Percentiles rank a stretch among this genome's conserved stretches.
Conservation (phyloP, 2,888 invertebrate genomes). For the Drosophila prostipennis region DNA sequence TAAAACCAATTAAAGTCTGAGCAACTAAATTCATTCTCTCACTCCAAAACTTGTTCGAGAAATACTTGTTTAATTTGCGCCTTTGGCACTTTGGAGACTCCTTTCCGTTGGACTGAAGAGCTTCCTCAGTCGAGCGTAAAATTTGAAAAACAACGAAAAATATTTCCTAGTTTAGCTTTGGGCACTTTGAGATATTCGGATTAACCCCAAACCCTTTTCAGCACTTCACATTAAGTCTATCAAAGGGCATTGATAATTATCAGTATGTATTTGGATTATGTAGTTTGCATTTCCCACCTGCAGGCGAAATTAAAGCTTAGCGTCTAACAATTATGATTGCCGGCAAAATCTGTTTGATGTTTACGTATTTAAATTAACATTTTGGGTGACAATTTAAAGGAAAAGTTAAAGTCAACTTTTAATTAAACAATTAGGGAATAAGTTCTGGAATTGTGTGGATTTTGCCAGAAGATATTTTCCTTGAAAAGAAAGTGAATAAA, state of each 20-base stretch:
- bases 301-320: slow-evolving; percentile 48
- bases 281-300: slow-evolving; percentile 1
- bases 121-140: slow-evolving; percentile 36
- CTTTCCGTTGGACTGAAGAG: slow-evolving; percentile 2
- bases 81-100: slow-evolving; percentile 11
- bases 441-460: too few species aligned
- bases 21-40: slow-evolving; percentile 2
- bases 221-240: background rate
- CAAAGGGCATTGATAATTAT: slow-evolving; percentile 3
- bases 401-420: too few species aligned
- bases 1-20: slow-evolving; percentile 8
- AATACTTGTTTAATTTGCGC: slow-evolving; percentile 12
- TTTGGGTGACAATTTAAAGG: background rate
- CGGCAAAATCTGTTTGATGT: background rate
- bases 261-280: slow-evolving; percentile 6
- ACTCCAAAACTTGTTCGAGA: slow-evolving; percentile 5
- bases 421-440: too few species aligned
- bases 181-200: slow-evolving; percentile 4
- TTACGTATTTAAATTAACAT: background rate
- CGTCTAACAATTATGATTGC: background rate
- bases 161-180: slow-evolving; percentile 33
- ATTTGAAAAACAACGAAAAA: slow-evolving; percentile 51
- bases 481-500: background rate
- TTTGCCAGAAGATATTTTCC: too few species aligned
- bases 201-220: background rate